Conservation (phyloP, 2,113 vertebrate species). For the Paralichthys olivaceus region DNA sequence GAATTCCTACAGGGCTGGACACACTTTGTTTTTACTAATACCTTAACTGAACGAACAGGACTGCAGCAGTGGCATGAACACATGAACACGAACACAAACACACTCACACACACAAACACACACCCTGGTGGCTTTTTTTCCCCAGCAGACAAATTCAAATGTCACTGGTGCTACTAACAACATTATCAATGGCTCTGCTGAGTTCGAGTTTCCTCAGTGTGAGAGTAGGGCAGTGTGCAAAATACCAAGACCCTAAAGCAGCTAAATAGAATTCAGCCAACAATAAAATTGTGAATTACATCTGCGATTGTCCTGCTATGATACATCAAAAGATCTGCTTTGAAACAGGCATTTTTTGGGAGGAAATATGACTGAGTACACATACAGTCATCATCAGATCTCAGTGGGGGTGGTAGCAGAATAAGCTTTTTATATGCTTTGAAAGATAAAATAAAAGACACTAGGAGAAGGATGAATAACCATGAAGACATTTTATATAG, state of each 20-base stretch:
- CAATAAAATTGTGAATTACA: neutral
- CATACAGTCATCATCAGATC: neutral
- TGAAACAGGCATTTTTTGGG: too few species aligned
- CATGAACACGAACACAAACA: neutral
- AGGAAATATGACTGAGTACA: too few species aligned
- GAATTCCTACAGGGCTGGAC: constrained; percentile 7
- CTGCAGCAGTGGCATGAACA: neutral
- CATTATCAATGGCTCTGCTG: neutral
- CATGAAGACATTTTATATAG: too few species aligned
- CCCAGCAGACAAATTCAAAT: too few species aligned
- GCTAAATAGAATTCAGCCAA: neutral
- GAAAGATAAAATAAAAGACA: neutral
- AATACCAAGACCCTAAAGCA: neutral
- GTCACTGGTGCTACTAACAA: neutral
- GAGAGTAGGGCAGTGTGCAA: neutral
- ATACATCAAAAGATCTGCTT: too few species aligned
- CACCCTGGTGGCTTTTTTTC: too few species aligned
- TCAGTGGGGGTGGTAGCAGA: neutral
- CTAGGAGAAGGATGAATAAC: too few species aligned
- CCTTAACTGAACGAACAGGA: constrained; percentile 1
- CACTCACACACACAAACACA: neutral
- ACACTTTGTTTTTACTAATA: neutral
- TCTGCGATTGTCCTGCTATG: neutral
- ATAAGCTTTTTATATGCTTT: neutral
- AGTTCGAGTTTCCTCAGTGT: neutral